These are phyloP conservation scores for Bufo bufo DNA, from an alignment of 2,113 vertebrate genomes.

Conservation along the genomic window DNA sequence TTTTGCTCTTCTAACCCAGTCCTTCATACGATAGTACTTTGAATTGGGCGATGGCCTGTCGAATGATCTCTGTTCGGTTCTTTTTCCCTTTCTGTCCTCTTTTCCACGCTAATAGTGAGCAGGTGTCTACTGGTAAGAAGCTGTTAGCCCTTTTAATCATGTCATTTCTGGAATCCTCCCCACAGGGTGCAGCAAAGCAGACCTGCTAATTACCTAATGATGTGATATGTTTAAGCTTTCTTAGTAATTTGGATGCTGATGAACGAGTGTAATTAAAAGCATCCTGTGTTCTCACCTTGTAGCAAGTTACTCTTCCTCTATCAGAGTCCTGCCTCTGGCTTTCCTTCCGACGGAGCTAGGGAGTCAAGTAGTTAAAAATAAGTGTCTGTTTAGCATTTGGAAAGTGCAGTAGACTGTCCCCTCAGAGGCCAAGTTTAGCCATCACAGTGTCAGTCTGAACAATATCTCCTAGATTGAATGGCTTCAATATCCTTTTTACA, in stretches of 20 bases:
- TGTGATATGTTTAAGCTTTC: slow-evolving; percentile 22
- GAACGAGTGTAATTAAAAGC: slow-evolving; percentile 20
- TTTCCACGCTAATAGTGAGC: background rate
- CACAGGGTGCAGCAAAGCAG: slow-evolving; percentile 1
- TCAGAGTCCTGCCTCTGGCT: background rate
- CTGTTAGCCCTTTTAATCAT: slow-evolving; percentile 7
- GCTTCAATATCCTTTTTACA: slow-evolving; percentile 64
- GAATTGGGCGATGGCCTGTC: background rate
- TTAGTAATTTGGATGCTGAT: slow-evolving; percentile 25
- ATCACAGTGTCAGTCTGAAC: slow-evolving; percentile 60
- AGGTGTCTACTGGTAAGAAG: background rate
- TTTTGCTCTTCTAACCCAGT: background rate
- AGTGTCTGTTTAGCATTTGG: slow-evolving; percentile 5
- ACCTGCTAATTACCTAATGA: slow-evolving; percentile 46
- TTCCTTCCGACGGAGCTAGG: background rate
- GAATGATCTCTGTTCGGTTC: too few relatives aligned
- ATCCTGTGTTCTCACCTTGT: slow-evolving; percentile 40
- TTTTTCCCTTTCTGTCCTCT: background rate
- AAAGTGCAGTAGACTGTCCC: background rate
- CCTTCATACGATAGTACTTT: background rate
- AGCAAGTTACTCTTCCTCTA: slow-evolving; percentile 22
- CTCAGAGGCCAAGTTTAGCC: slow-evolving; percentile 58
- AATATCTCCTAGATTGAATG: slow-evolving; percentile 67
- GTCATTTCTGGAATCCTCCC: background rate
- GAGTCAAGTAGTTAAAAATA: slow-evolving; percentile 18